A percentile compares a stretch with the other conserved stretches of the same genome.
Conservation (phyloP, 2,797 vertebrate genomes). For the Sphaeramia orbicularis region DNA sequence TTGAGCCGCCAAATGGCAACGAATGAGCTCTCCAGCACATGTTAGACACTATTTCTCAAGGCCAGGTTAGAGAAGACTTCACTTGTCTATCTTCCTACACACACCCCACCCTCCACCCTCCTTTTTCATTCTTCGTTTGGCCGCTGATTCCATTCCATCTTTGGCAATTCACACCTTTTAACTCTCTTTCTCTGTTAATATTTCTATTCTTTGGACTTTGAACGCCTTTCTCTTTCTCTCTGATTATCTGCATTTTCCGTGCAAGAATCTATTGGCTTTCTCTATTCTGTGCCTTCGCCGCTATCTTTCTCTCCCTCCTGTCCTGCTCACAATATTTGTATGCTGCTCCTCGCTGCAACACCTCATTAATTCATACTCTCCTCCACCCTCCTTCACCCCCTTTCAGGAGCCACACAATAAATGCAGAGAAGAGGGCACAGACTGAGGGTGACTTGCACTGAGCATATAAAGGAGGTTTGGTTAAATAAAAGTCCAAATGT, state of each 20-base stretch:
- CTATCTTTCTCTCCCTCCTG: conserved; percentile 72
- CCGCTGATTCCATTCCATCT: conserved; percentile 52
- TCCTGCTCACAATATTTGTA: conserved; percentile 82
- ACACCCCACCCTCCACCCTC: not conserved
- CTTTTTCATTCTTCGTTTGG: conserved; percentile 48
- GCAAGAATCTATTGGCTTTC: conserved; percentile 53
- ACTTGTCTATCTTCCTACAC: conserved; percentile 43
- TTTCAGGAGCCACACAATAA: conserved; percentile 81
- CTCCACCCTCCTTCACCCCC: conserved; percentile 78
- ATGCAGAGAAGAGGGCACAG: conserved; percentile 75
- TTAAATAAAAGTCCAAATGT: conserved; percentile 71
- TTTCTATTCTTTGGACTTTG: conserved; percentile 57
- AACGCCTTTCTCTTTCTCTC: conserved; percentile 59
- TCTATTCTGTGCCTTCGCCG: conserved; percentile 60
- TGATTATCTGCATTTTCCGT: conserved; percentile 66
- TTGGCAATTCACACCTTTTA: conserved; percentile 62
- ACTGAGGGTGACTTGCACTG: conserved; percentile 71
- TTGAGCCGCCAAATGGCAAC: conserved; percentile 85
- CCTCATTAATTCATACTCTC: conserved; percentile 85
- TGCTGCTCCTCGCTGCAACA: conserved; percentile 81
- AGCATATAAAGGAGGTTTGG: conserved; percentile 79
- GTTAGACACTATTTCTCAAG: conserved; percentile 73
- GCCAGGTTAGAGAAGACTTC: conserved; percentile 71
- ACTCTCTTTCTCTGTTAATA: conserved; percentile 54
- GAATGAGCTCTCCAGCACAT: conserved; percentile 74